Percentiles rank a stretch among this genome's conserved stretches.
Evolutionary conservation across 1,140 invertebrate species (phyloP).

Genomic region (Drosophila tristis): DNA sequence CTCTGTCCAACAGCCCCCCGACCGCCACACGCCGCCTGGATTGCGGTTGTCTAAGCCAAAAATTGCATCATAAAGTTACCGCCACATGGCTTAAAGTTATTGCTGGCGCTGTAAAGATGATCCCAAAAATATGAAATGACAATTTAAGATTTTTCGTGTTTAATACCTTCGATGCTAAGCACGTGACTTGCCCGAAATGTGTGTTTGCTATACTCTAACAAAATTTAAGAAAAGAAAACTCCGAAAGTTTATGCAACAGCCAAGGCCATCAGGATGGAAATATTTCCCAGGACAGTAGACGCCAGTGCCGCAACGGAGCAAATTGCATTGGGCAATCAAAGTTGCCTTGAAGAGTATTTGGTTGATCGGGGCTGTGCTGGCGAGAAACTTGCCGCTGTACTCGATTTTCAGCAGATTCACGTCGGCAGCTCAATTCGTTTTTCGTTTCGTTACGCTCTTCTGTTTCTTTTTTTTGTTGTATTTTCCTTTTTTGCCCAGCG

Average conservation of each 20-base stretch:
- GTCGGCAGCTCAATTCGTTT: constrained; percentile 57
- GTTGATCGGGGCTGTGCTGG: constrained; percentile 2
- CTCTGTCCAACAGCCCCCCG: constrained; percentile 31
- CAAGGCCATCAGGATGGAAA: constrained; percentile 8
- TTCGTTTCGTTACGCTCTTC: constrained; percentile 12
- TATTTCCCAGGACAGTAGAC: not conserved
- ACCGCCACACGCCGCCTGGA: constrained; percentile 25
- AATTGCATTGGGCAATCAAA: constrained; percentile 24
- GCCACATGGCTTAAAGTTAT: constrained; percentile 46
- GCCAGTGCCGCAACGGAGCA: not conserved
- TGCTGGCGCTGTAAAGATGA: constrained; percentile 39
- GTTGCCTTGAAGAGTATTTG: constrained; percentile 12
- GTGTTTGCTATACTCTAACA: not conserved
- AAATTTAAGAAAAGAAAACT: not conserved
- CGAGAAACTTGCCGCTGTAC: not conserved
- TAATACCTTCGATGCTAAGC: constrained; percentile 37
- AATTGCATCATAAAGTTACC: constrained; percentile 69
- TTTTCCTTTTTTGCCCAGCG: constrained; percentile 3
- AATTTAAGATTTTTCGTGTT: constrained; percentile 59
- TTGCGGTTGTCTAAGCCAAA: constrained; percentile 46
- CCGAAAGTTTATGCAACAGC: not conserved
- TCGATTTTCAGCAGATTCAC: constrained; percentile 33
- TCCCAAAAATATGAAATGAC: constrained; percentile 60
- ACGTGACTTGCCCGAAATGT: constrained; percentile 49
- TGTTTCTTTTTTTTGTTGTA: constrained; percentile 18